Conservation (phyloP, 2,888 invertebrate species). For the Ectropis crepuscularia region DNA sequence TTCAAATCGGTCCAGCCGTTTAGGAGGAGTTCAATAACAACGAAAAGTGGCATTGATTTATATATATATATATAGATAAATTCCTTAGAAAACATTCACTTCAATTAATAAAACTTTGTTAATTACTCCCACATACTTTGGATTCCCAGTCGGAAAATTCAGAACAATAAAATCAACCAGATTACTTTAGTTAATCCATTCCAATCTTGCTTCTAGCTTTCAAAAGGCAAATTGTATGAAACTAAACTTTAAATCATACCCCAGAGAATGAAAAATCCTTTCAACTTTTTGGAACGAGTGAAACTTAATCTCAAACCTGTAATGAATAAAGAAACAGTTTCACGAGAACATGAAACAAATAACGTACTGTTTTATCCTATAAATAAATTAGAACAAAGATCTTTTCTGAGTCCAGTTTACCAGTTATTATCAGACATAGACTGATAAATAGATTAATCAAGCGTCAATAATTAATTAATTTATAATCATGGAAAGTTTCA, state of each 20-base stretch:
- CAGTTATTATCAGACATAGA: too few relatives aligned
- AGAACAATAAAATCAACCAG: constrained; percentile 5
- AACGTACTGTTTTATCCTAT: not conserved
- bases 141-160: constrained; percentile 3
- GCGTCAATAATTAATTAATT: too few relatives aligned
- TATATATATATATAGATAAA: too few relatives aligned
- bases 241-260: constrained; percentile 11
- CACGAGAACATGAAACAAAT: constrained; percentile 9
- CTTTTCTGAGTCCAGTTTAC: not conserved
- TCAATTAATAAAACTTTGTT: not conserved
- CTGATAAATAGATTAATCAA: too few relatives aligned
- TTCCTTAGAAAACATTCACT: too few relatives aligned
- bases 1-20: too few relatives aligned
- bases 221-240: constrained; percentile 17
- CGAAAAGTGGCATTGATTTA: too few relatives aligned
- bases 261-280: constrained; percentile 11
- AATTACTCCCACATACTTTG: not conserved
- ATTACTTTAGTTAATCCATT: constrained; percentile 16
- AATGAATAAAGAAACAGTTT: constrained; percentile 17
- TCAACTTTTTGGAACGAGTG: constrained; percentile 13
- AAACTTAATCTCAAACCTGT: constrained; percentile 18
- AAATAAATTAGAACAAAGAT: not conserved
- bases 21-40: too few relatives aligned
- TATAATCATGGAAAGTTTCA: too few relatives aligned
- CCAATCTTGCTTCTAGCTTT: constrained; percentile 10